These are phyloP conservation scores for Drosophila ohnishii DNA, from an alignment of 1,140 invertebrate genomes.

Conservation along the genomic window DNA sequence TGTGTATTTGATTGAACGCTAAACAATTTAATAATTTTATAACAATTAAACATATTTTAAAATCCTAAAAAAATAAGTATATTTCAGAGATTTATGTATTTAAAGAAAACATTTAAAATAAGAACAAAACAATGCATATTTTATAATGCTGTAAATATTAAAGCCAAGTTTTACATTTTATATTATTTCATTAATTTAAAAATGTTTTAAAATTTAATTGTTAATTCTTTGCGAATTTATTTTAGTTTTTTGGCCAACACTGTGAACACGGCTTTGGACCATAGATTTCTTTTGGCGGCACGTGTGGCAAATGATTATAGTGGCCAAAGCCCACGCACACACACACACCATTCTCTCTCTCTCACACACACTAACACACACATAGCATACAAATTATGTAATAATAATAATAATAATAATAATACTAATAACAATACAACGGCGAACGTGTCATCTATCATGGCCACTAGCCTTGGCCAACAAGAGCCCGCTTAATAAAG, in stretches of 20 bases:
- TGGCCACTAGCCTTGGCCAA: conserved; percentile 25
- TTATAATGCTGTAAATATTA: no score
- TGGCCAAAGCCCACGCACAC: conserved; percentile 27
- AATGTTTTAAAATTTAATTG: no score
- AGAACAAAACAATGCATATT: no score
- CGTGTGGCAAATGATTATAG: conserved; percentile 71
- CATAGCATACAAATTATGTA: conserved; percentile 68
- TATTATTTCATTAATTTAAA: no score
- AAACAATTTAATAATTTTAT: no score
- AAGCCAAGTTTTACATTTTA: no score
- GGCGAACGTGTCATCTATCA: conserved; percentile 57
- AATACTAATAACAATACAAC: conserved; percentile 62
- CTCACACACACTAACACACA: background rate
- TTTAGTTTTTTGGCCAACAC: conserved; percentile 2
- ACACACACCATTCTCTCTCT: background rate
- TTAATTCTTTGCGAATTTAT: background rate
- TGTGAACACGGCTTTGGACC: conserved; percentile 6
- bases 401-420: conserved; percentile 70
- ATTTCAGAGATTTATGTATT: no score
- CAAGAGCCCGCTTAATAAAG: conserved; percentile 41
- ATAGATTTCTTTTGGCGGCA: conserved; percentile 62
- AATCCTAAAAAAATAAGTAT: no score
- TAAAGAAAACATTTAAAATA: no score
- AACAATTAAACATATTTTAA: no score
- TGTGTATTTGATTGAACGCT: no score